These are phyloP conservation scores for Oostethus manadensis DNA, from an alignment of 2,113 vertebrate genomes.

Conservation along the genomic window DNA sequence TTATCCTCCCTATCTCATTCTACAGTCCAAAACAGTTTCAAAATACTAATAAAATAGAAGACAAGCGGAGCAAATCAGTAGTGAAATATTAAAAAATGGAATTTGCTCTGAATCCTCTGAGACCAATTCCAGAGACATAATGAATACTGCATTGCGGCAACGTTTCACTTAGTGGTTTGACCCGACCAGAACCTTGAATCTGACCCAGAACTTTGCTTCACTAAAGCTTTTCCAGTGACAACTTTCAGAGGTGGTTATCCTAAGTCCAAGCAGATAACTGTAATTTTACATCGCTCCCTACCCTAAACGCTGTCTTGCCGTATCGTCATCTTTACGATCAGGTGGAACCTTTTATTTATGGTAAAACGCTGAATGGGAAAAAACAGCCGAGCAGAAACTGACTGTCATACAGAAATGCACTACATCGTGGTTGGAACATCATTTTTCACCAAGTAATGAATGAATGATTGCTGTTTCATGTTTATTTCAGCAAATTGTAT, in stretches of 20 bases:
- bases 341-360: constrained; percentile 2
- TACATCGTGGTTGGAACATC: too few relatives aligned
- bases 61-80: not conserved
- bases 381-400: not conserved
- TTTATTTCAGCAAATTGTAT: too few relatives aligned
- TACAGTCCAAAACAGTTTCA: too few relatives aligned
- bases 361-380: not conserved
- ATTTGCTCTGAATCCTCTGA: not conserved
- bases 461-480: too few relatives aligned
- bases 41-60: not conserved
- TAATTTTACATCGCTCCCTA: constrained; percentile 2
- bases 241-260: not conserved
- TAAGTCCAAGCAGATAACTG: constrained; percentile 1
- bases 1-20: too few relatives aligned
- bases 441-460: too few relatives aligned
- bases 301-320: not conserved
- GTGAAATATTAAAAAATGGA: not conserved
- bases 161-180: not conserved
- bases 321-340: not conserved
- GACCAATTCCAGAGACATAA: not conserved
- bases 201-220: not conserved
- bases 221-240: not conserved
- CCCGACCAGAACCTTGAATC: not conserved
- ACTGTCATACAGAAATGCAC: not conserved
- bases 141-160: not conserved